Evolutionary conservation across 2,888 invertebrate species (phyloP).

Genomic region (Drosophila cracens): DNA sequence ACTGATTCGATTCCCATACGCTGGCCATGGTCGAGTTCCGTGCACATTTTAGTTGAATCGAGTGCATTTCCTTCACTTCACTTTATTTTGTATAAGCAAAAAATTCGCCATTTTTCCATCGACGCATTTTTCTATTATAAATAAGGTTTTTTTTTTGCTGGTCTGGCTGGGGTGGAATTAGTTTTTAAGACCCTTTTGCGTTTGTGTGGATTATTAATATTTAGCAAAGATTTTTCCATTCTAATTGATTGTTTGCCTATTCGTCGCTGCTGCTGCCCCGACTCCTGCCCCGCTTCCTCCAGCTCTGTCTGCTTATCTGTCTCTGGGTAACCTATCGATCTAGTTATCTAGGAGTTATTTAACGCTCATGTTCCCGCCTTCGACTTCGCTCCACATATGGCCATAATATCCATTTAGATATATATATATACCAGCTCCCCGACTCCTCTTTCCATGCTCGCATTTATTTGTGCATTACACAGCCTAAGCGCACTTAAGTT

Average conservation of each 20-base stretch:
- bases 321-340: conserved; percentile 68
- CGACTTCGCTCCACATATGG: conserved; percentile 58
- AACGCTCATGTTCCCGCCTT: conserved; percentile 30
- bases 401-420: conserved; percentile 78
- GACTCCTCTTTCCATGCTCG: conserved; percentile 12
- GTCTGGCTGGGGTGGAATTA: conserved; percentile 62
- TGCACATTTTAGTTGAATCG: conserved; percentile 27
- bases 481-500: conserved; percentile 76
- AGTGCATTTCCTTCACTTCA: conserved; percentile 38
- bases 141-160: conserved; percentile 27
- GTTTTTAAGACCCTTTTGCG: conserved; percentile 75
- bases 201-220: conserved; percentile 75
- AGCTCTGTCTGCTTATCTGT: conserved; percentile 57
- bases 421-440: conserved; percentile 38
- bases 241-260: conserved; percentile 78
- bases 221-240: conserved; percentile 75
- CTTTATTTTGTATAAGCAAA: conserved; percentile 1
- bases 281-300: conserved; percentile 5
- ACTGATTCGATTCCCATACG: conserved; percentile 12
- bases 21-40: conserved; percentile 32
- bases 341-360: conserved; percentile 74
- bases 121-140: conserved; percentile 27
- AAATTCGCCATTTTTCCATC: conserved; percentile 46
- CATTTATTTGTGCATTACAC: conserved; percentile 78
- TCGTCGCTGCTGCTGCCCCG: conserved; percentile 16